Conservation (phyloP, 2,113 vertebrate genomes). For the Notothenia coriiceps region DNA sequence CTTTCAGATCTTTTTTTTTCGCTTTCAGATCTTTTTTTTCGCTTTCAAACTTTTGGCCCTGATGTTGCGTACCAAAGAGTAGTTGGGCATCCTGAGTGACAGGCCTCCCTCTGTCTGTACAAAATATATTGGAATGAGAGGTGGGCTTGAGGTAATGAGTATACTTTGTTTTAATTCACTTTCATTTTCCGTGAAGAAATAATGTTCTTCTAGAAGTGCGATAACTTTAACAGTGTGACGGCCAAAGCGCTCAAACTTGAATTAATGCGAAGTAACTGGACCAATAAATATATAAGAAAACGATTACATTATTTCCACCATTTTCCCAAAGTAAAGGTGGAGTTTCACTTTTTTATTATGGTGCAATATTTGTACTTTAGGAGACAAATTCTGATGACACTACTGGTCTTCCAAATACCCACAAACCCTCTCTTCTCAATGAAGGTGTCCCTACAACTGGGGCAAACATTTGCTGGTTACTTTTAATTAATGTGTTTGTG, state of each 20-base stretch:
- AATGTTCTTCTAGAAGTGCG: too few relatives aligned
- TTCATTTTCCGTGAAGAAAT: too few relatives aligned
- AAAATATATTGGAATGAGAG: background rate
- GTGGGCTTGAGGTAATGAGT: too few relatives aligned
- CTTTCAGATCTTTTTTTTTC: too few relatives aligned
- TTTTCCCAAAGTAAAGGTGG: background rate
- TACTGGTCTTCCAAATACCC: background rate
- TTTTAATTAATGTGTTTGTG: slow-evolving; percentile 17
- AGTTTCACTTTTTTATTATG: background rate
- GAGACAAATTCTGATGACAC: slow-evolving; percentile 4
- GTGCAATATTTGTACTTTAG: background rate
- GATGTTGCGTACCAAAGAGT: too few relatives aligned
- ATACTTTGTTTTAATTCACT: too few relatives aligned
- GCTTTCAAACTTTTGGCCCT: too few relatives aligned
- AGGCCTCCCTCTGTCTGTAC: too few relatives aligned
- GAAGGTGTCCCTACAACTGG: too few relatives aligned
- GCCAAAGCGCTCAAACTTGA: background rate
- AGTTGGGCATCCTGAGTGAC: too few relatives aligned
- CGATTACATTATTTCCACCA: background rate
- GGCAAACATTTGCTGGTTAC: background rate
- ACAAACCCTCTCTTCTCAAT: background rate
- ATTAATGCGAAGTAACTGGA: background rate
- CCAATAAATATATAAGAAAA: background rate
- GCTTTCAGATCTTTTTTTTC: too few relatives aligned
- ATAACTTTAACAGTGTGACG: too few relatives aligned